These are phyloP conservation scores for Rhopilema esculentum DNA, from an alignment of 30 jellyfish, hydroid and myxozoan genomes.

Conservation along the genomic window DNA sequence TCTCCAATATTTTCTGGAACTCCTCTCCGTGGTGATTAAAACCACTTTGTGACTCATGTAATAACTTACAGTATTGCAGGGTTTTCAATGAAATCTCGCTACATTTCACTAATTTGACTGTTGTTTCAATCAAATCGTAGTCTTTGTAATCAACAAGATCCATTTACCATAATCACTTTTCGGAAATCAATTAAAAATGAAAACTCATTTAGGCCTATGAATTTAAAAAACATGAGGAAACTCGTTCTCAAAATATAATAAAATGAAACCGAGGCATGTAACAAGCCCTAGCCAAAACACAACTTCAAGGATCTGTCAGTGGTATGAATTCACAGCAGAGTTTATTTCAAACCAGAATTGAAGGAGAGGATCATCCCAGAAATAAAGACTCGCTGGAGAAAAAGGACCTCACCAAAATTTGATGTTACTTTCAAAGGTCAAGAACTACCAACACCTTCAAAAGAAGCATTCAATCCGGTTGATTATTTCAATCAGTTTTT, in stretches of 20 bases:
- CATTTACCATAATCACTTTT: not conserved
- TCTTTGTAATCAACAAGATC: not conserved
- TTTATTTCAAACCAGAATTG: too few species aligned
- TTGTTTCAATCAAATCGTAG: slow-evolving; percentile 4
- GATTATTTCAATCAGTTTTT: too few species aligned
- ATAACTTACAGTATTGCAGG: slow-evolving; percentile 8
- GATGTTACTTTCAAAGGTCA: too few species aligned
- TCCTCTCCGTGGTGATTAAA: not conserved
- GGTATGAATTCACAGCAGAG: too few species aligned
- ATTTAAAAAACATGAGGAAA: not conserved
- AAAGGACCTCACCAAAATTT: too few species aligned
- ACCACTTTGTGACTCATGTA: slow-evolving; percentile 18
- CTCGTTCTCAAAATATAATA: not conserved
- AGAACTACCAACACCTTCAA: too few species aligned
- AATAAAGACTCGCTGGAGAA: too few species aligned
- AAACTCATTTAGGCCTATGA: not conserved
- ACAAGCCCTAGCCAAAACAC: too few species aligned
- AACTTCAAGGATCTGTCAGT: too few species aligned
- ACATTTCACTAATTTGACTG: slow-evolving; percentile 6
- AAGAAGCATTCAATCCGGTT: too few species aligned
- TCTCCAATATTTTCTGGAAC: slow-evolving; percentile 14
- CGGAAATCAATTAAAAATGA: not conserved
- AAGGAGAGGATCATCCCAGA: too few species aligned
- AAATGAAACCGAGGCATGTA: not conserved
- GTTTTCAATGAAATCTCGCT: slow-evolving; percentile 20